Percentiles rank a stretch among this genome's conserved stretches.
phyloP scores from a whole-genome alignment of 2,113 vertebrate genomes.

The Rhineura floridana region DNA sequence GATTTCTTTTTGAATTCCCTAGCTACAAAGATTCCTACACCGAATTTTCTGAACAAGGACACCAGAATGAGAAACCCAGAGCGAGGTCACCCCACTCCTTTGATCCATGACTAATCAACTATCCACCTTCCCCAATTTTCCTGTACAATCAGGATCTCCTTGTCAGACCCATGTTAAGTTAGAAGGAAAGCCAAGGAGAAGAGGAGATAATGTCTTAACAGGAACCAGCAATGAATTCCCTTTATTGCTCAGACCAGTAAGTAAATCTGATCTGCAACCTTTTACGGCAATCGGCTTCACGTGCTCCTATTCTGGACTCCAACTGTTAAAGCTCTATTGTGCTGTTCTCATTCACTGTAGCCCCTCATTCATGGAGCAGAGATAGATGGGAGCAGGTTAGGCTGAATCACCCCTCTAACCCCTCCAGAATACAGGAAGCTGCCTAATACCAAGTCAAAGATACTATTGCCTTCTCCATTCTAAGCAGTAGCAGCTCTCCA shows the following conservation, averaged over 20 bases:
- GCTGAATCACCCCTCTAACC: not conserved
- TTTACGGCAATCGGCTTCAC: not conserved
- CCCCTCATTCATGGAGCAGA: not conserved
- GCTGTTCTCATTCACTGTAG: not conserved
- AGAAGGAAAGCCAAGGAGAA: not conserved
- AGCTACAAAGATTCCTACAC: not conserved
- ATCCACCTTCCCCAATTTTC: not conserved
- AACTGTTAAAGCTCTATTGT: not conserved
- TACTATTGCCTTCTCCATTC: not conserved
- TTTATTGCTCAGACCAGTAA: not conserved
- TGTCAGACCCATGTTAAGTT: not conserved
- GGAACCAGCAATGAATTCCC: not conserved
- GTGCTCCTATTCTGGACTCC: not conserved
- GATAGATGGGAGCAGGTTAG: not conserved
- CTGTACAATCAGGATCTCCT: no score
- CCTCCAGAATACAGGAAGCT: not conserved
- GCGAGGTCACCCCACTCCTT: not conserved
- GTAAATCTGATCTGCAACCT: not conserved
- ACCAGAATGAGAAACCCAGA: not conserved
- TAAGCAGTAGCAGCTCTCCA: not conserved
- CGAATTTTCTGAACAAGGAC: not conserved
- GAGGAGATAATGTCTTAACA: not conserved
- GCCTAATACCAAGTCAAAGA: no score
- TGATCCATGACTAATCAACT: not conserved
- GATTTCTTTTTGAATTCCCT: not conserved